phyloP scores from a whole-genome alignment of 2,888 invertebrate genomes.

The Aromia moschata region DNA sequence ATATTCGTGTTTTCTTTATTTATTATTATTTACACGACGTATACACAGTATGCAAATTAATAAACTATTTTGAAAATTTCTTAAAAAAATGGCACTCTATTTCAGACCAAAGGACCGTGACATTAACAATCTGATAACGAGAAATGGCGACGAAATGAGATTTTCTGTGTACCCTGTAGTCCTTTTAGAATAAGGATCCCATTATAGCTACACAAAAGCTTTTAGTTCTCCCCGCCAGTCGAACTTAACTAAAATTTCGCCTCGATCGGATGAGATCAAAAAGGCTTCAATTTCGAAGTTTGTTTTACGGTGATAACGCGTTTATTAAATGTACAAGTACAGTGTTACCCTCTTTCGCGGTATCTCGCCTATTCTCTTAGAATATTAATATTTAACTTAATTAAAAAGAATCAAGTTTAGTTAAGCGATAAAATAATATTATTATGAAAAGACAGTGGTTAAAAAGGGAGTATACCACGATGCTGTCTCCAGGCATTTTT shows the following conservation, averaged over 20 bases:
- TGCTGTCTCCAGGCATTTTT: no score
- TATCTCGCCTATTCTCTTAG: background rate
- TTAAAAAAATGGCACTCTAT: background rate
- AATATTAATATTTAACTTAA: no score
- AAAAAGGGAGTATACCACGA: no score
- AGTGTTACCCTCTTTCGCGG: background rate
- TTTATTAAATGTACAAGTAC: background rate
- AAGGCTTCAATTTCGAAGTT: background rate
- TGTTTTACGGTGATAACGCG: background rate
- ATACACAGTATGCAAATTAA: no score
- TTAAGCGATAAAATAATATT: no score
- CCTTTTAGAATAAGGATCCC: conserved; percentile 2
- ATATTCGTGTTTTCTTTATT: no score
- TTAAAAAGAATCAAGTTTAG: no score
- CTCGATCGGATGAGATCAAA: conserved; percentile 7
- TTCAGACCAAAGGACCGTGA: background rate
- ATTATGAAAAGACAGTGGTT: no score
- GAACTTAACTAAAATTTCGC: conserved; percentile 17
- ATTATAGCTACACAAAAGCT: conserved; percentile 5
- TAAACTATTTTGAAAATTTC: no score
- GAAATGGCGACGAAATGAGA: background rate
- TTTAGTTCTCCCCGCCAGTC: conserved; percentile 6
- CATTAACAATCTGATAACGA: background rate
- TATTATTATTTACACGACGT: no score
- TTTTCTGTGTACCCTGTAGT: conserved; percentile 3